Evolutionary conservation across 1,140 invertebrate species (phyloP), one percentile per base, ranked within the genome.

Genomic region (Pomacea maculata): DNA sequence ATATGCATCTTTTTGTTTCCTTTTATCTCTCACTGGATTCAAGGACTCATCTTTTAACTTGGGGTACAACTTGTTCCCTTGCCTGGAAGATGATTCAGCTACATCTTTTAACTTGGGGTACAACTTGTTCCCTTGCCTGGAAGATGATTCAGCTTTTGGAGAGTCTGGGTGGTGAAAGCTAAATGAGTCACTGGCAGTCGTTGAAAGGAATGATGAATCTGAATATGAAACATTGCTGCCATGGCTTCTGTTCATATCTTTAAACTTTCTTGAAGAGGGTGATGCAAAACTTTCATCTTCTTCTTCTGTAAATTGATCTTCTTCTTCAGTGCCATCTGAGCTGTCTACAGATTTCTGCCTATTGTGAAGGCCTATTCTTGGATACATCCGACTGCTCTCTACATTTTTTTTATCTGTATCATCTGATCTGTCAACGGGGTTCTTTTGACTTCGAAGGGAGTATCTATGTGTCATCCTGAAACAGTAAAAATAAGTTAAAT

Each of bases 131-230:
- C 17, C 5, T 0, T n/a, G 17, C 4, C 19, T 55, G 55, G 55
- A 57, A 17, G 57, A 61, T 3, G 19, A 17, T 75, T 75, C 6
- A 57, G 34, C 29, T 11, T 45, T 21, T 55, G 63, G 61, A n/a
- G 78, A 80, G 15, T n/a, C 7, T 9, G 61, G 34, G 3, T 21
- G 19, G 57, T 74, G 25, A 64, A 45, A 72, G 11, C 1, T 14
- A 61, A 80, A 73, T 29, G 78, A 80, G n/a, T 80, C 72, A 29
- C 72, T 72, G 63, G 17, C 61, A 15, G 78, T 80, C 15, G 78
- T 63, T 29, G 72, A 73, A 17, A 74, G 55, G 10, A 19, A n/a
- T 73, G 25, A 61, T 25, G 68, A n/a, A 14, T 25, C 77, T 78
- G 17, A 21, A 67, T 6, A 0, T 29, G 21, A 29, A 34, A 65